Conservation (phyloP, 2,797 vertebrate species). For the Galago senegalensis region DNA sequence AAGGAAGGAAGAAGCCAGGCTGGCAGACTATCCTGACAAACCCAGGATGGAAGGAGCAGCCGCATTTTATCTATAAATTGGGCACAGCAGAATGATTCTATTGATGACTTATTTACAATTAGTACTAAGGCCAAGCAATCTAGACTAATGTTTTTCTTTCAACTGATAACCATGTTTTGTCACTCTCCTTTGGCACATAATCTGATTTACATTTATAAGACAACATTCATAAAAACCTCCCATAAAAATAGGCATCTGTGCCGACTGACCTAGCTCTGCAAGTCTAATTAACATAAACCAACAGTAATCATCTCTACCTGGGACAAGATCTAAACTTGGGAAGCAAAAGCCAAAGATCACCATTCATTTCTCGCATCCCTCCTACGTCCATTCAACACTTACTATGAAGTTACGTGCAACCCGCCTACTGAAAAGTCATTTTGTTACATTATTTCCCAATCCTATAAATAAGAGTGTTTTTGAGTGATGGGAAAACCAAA, state of each 20-base stretch:
- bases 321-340: not conserved
- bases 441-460: conserved; percentile 26
- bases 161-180: not conserved
- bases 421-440: not conserved
- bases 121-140: conserved; percentile 1
- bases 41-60: not conserved
- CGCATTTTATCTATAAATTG: not conserved
- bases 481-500: conserved; percentile 25
- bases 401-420: not conserved
- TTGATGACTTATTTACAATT: conserved; percentile 8
- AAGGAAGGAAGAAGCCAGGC: no score
- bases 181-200: conserved; percentile 41
- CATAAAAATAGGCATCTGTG: not conserved
- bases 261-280: not conserved
- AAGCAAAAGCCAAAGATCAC: not conserved
- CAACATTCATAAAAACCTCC: not conserved
- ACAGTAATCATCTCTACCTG: not conserved
- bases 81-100: not conserved
- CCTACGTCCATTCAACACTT: not conserved
- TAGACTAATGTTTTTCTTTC: conserved; percentile 28
- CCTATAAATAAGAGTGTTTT: not conserved
- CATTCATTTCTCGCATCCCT: not conserved
- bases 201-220: conserved; percentile 49
- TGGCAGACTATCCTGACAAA: not conserved
- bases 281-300: conserved; percentile 24